phyloP scores from a whole-genome alignment of 2,797 vertebrate genomes.

The Galago senegalensis region DNA sequence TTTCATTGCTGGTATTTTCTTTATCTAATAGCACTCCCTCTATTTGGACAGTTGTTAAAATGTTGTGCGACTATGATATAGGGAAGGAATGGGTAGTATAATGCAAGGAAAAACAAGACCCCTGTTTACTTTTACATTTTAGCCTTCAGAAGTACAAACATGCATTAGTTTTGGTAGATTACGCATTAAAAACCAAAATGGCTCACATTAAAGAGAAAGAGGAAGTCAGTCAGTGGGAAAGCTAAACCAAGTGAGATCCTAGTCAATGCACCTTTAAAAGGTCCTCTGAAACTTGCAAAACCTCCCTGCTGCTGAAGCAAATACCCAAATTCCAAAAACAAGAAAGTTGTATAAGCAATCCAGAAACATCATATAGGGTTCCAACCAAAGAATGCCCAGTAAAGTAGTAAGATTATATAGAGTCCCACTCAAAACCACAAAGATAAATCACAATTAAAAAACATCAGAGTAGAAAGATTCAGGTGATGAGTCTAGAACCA shows the following conservation, averaged over 20 bases:
- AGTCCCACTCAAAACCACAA: not conserved
- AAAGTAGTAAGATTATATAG: not conserved
- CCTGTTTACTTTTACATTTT: slow-evolving; percentile 17
- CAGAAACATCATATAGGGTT: not conserved
- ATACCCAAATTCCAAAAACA: not conserved
- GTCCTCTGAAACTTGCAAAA: not conserved
- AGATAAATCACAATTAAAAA: not conserved
- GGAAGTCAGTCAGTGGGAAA: not conserved
- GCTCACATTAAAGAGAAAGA: not conserved
- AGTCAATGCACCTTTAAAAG: not conserved
- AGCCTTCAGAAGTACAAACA: not conserved
- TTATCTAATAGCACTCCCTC: not conserved
- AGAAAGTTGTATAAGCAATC: not conserved
- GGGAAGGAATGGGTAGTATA: not conserved
- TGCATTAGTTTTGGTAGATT: not conserved
- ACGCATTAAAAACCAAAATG: not conserved
- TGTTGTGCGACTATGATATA: not conserved
- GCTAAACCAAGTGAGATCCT: not conserved
- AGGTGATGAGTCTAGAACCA: not conserved
- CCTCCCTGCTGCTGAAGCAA: not conserved
- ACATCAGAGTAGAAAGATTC: not conserved
- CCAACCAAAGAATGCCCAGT: not conserved
- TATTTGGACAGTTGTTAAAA: not conserved
- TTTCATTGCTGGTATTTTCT: not conserved
- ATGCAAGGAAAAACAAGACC: not conserved